Evolutionary conservation across 2,797 vertebrate genomes (phyloP), one percentile per base, ranked within the genome.

Genomic region (Monodelphis domestica): DNA sequence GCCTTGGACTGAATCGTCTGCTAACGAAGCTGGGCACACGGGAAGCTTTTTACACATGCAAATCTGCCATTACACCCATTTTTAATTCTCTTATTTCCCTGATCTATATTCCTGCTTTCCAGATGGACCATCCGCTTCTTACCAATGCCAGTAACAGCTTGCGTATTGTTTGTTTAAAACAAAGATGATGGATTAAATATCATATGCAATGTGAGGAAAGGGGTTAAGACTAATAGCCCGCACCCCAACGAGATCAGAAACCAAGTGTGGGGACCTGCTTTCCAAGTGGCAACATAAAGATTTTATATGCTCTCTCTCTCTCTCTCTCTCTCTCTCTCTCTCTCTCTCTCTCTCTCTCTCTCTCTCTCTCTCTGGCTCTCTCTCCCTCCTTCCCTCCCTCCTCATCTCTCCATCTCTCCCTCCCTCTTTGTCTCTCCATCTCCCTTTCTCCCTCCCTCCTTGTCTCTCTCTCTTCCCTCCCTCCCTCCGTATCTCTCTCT

Each of bases 181-280:
- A 99, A 99, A 99, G 98, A 99, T 99, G 99, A 99, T 96, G 98
- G 98, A 99, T 99, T 98, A 99, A 99, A 99, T 99, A 99, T 99
- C 98, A 99, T 98, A 98, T 98, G 98, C 97, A 91, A 97, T 54
- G 93, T 94, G 95, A 97, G 96, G 98, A 98, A 96, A 97, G 92
- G 96, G 97, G 97, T 97, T 97, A 96, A 97, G 96, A 97, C 94
- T 95, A 97, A 97, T 89, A 78, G 94, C 94, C 91, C 57, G 91
- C 38, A 96, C 95, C 92, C 57, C 28, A 96, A 96, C 95, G 45
- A 54, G 56, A 51, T 14, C 0, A 87, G 89, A 94, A 94, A 96
- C 63, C 90, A 96, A 93, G 90, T 28, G 93, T 90, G 95, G 53
- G 87, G 84, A 57, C 89, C 91, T 53, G 0, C 54, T 84, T 10